Percentiles rank a stretch among this genome's conserved stretches.
Evolutionary conservation across 2,113 vertebrate species (phyloP).

Genomic region (Egretta garzetta): DNA sequence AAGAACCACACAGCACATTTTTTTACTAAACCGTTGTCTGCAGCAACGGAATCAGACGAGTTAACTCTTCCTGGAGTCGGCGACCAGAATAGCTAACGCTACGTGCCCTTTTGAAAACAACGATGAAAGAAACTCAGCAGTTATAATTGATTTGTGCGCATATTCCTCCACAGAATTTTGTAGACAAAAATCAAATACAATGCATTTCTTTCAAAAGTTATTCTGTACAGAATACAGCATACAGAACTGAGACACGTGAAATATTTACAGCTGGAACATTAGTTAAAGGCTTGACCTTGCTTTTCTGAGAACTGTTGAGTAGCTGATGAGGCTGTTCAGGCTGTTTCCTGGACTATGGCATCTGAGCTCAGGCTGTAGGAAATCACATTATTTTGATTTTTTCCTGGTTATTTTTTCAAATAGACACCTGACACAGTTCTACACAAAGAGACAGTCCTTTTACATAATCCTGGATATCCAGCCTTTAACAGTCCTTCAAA

Average conservation of each 20-base stretch:
- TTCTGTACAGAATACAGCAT: neutral
- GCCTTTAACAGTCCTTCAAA: neutral
- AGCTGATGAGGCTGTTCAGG: neutral
- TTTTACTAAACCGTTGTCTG: neutral
- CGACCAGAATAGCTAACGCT: accelerated
- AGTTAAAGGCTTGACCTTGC: neutral
- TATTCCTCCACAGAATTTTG: neutral
- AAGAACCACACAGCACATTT: neutral
- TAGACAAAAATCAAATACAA: neutral
- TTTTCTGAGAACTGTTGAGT: neutral
- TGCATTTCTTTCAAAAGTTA: neutral
- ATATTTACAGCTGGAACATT: conserved; percentile 3
- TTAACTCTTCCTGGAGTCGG: neutral
- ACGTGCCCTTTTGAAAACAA: neutral
- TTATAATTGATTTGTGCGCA: neutral
- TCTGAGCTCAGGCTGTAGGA: neutral
- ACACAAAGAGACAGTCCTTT: neutral
- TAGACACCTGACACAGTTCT: neutral
- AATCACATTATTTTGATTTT: neutral
- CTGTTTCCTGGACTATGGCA: neutral
- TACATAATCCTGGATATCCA: neutral
- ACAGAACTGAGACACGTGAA: neutral
- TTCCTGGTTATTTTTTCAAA: neutral
- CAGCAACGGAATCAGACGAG: neutral
- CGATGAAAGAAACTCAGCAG: neutral